Conservation (phyloP, 2,113 vertebrate species). For the Triplophysa siluroides region DNA sequence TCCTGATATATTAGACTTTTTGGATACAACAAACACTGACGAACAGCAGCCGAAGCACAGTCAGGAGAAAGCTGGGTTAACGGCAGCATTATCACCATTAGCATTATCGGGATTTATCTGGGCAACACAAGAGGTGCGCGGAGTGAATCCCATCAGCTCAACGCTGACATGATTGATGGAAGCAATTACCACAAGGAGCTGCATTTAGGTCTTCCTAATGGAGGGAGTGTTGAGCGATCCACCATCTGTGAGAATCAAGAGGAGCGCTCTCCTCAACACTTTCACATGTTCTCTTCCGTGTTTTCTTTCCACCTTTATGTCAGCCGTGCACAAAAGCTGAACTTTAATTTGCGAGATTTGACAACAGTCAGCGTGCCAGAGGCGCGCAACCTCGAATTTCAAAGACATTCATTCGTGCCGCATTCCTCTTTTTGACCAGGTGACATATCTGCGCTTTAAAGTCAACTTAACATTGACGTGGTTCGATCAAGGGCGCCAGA, state of each 20-base stretch:
- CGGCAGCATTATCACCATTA: constrained; percentile 44
- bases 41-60: neutral
- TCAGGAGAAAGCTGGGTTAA: constrained; percentile 28
- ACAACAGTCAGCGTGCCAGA: neutral
- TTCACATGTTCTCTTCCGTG: neutral
- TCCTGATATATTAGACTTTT: neutral
- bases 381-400: neutral
- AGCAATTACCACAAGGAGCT: constrained; percentile 56
- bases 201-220: constrained; percentile 48
- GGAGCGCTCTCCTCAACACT: constrained; percentile 13
- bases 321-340: constrained; percentile 29
- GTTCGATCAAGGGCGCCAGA: constrained; percentile 27
- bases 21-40: neutral
- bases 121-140: constrained; percentile 24
- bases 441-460: constrained; percentile 7
- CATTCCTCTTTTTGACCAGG: neutral
- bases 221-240: constrained; percentile 24
- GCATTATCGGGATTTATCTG: constrained; percentile 46
- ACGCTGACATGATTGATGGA: constrained; percentile 57
- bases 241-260: constrained; percentile 31
- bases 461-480: constrained; percentile 15
- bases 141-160: constrained; percentile 39
- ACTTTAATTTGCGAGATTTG: neutral
- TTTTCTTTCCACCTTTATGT: constrained; percentile 17
- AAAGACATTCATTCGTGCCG: neutral